Conservation (phyloP, 2,113 vertebrate species). For the Dromas ardeola region DNA sequence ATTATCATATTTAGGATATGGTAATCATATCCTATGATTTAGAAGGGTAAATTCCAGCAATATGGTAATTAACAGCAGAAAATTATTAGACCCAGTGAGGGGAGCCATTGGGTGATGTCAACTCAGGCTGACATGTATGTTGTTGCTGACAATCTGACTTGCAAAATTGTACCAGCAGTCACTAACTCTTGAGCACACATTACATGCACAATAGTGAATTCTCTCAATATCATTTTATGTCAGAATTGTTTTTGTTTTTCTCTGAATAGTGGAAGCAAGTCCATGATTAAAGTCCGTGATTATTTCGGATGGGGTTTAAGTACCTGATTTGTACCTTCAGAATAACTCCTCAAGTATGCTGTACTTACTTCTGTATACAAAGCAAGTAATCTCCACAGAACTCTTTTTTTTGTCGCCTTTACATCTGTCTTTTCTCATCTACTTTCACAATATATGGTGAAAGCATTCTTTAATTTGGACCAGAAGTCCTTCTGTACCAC, state of each 20-base stretch:
- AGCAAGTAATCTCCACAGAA: neutral
- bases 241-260: neutral
- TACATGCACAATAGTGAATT: neutral
- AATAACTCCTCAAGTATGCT: neutral
- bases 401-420: neutral
- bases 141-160: neutral
- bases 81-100: neutral
- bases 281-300: neutral
- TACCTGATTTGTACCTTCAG: neutral
- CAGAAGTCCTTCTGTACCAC: neutral
- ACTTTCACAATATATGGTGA: neutral
- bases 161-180: neutral
- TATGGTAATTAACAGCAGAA: neutral
- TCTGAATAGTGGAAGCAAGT: neutral
- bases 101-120: neutral
- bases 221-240: neutral
- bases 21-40: too few species aligned
- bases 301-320: neutral
- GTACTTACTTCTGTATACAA: neutral
- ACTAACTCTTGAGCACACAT: neutral
- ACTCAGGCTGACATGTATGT: neutral
- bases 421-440: neutral
- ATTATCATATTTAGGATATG: neutral
- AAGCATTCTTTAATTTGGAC: neutral
- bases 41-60: neutral